Conservation (phyloP, 1,140 invertebrate species). For the Chymomyza costata region DNA sequence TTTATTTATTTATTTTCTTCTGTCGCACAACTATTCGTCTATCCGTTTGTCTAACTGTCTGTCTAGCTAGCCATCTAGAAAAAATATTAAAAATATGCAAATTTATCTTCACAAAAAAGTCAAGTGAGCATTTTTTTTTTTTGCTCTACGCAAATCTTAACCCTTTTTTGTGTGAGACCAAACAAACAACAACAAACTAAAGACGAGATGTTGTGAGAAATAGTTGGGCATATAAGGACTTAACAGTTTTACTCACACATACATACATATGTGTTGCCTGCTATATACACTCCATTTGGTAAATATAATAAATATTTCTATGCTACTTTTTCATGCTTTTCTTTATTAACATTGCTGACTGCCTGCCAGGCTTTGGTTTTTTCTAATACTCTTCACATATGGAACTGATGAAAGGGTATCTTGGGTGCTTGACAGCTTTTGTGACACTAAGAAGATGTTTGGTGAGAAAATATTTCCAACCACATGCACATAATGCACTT, state of each 20-base stretch:
- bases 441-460: neutral
- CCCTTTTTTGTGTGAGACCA: slow-evolving; percentile 55
- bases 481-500: too few species aligned
- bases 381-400: slow-evolving; percentile 28
- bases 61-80: slow-evolving; percentile 27
- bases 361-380: slow-evolving; percentile 7
- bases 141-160: slow-evolving; percentile 50
- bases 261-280: slow-evolving; percentile 1
- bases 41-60: slow-evolving; percentile 5
- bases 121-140: slow-evolving; percentile 40
- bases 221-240: slow-evolving; percentile 16
- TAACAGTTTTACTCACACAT: slow-evolving; percentile 21
- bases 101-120: slow-evolving; percentile 53
- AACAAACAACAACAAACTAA: slow-evolving; percentile 29
- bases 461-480: neutral
- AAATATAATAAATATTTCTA: slow-evolving; percentile 68
- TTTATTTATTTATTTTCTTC: neutral
- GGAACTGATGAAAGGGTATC: slow-evolving; percentile 11
- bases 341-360: slow-evolving; percentile 38
- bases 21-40: slow-evolving; percentile 14
- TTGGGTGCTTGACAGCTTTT: neutral
- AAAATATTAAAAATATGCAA: slow-evolving; percentile 72
- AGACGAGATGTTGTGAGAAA: slow-evolving; percentile 7
- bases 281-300: slow-evolving; percentile 56
- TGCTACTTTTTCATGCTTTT: slow-evolving; percentile 9